Evolutionary conservation across 2,888 invertebrate species (phyloP).

Genomic region (Papilio gigon): DNA sequence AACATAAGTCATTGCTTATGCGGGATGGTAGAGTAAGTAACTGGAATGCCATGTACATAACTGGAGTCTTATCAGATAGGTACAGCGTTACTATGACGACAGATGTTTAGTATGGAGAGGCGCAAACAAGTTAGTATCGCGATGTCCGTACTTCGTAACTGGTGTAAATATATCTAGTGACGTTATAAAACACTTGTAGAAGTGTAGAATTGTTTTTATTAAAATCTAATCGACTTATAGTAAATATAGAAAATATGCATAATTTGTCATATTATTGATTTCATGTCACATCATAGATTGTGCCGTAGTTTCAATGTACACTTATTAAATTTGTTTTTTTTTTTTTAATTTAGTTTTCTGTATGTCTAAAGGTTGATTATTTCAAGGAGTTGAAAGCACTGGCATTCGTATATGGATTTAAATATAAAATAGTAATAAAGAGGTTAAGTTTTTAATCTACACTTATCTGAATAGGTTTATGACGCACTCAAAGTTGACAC

Average conservation of each 20-base stretch:
- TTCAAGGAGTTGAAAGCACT: too few relatives aligned
- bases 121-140: constrained; percentile 20
- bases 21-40: too few relatives aligned
- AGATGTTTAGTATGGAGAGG: constrained; percentile 43
- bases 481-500: constrained; percentile 38
- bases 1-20: too few relatives aligned
- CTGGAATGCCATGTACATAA: too few relatives aligned
- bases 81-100: constrained; percentile 57
- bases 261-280: not conserved
- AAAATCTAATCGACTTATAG: too few relatives aligned
- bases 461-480: not conserved
- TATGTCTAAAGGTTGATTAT: too few relatives aligned
- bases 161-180: constrained; percentile 15
- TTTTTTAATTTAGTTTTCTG: too few relatives aligned
- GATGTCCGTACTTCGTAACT: constrained; percentile 9
- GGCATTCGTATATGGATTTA: too few relatives aligned
- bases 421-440: too few relatives aligned
- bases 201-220: not conserved
- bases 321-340: not conserved
- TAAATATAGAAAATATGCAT: not conserved
- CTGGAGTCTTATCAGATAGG: constrained; percentile 40
- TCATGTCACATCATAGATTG: not conserved
- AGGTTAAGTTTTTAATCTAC: not conserved
- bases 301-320: not conserved
- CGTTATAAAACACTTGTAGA: not conserved